phyloP scores from a whole-genome alignment of 2,113 vertebrate genomes.

The Telmatochromis brachygnathus region DNA sequence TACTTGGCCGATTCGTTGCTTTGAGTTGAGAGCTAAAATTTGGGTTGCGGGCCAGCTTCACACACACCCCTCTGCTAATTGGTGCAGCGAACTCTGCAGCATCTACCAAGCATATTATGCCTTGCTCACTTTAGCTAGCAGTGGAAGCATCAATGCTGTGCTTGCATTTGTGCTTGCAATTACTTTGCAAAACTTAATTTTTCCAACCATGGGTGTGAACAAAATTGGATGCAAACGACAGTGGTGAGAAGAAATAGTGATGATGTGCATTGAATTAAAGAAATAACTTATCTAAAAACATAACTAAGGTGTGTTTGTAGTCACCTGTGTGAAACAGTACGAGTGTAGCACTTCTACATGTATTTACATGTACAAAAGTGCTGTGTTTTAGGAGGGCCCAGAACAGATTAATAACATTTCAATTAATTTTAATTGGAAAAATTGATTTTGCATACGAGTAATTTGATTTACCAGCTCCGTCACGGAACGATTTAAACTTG shows the following conservation, averaged over 20 bases:
- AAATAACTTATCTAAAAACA: not conserved
- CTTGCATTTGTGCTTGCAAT: not conserved
- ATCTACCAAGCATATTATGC: not conserved
- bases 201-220: not conserved
- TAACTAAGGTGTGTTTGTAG: not conserved
- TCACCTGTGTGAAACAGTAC: not conserved
- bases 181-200: not conserved
- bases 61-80: not conserved
- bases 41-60: not conserved
- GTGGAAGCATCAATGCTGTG: not conserved
- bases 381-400: not conserved
- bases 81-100: not conserved
- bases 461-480: not conserved
- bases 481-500: not conserved
- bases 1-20: not conserved
- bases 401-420: not conserved
- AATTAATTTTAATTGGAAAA: not conserved
- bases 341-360: not conserved
- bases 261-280: not conserved
- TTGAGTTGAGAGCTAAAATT: not conserved
- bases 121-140: not conserved
- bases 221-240: not conserved
- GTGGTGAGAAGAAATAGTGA: not conserved
- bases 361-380: not conserved
- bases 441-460: not conserved